Conservation (phyloP, 2,797 vertebrate genomes). For the Cottoperca gobio region DNA sequence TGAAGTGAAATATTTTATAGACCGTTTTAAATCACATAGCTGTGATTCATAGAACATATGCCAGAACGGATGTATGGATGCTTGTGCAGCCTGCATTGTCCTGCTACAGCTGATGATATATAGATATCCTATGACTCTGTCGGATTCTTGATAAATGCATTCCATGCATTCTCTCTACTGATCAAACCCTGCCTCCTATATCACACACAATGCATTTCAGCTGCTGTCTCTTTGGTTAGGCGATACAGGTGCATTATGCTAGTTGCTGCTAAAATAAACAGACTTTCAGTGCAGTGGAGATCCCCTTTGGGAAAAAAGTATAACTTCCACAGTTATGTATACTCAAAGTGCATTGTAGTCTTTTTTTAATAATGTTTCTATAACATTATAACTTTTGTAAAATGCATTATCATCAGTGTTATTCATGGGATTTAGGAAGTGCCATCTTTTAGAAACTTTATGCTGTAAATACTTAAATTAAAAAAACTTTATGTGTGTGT, state of each 20-base stretch:
- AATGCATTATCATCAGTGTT: not conserved
- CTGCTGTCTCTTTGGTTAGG: not conserved
- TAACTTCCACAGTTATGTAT: not conserved
- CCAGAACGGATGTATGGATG: not conserved
- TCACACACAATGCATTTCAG: not conserved
- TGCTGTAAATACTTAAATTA: not conserved
- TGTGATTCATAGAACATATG: constrained; percentile 8
- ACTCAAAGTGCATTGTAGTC: not conserved
- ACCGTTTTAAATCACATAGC: constrained; percentile 7
- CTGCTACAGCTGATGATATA: not conserved
- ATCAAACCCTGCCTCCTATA: too few species aligned
- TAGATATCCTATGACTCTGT: not conserved
- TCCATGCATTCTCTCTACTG: not conserved
- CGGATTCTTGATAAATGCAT: not conserved
- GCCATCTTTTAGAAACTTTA: not conserved
- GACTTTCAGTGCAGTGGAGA: not conserved
- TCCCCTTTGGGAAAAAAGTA: not conserved
- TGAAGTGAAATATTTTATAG: constrained; percentile 32
- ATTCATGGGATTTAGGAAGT: too few species aligned
- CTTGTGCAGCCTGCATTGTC: not conserved
- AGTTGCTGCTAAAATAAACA: not conserved
- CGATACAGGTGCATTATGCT: not conserved
- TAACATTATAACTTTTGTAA: not conserved
- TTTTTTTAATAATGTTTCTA: not conserved
- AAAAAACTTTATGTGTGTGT: not conserved